Evolutionary conservation across 2,888 invertebrate genomes (phyloP).

Genomic region (Kryphioiulus occultus): DNA sequence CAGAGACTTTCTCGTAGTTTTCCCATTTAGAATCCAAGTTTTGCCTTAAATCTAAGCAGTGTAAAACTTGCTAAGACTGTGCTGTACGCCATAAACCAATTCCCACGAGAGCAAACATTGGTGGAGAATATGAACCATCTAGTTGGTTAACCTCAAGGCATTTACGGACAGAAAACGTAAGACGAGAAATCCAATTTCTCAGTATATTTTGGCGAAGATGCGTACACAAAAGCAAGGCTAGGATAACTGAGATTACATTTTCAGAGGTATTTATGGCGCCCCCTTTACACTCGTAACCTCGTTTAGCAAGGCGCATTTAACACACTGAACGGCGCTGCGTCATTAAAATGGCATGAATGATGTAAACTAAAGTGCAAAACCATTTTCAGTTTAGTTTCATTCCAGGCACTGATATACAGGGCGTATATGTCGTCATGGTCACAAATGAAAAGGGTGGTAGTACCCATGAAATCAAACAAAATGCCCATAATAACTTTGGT

Average conservation of each 20-base stretch:
- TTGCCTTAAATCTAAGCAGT: neutral
- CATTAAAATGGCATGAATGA: neutral
- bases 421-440: too few species aligned
- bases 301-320: neutral
- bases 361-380: neutral
- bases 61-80: neutral
- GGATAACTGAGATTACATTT: neutral
- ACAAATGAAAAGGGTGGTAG: too few species aligned
- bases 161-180: neutral
- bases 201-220: neutral
- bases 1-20: neutral
- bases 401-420: too few species aligned
- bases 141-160: neutral
- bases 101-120: neutral
- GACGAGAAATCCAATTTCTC: constrained; percentile 18
- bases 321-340: neutral
- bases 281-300: neutral
- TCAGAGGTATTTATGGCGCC: neutral
- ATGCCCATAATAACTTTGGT: too few species aligned
- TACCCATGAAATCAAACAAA: too few species aligned
- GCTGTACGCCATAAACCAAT: neutral
- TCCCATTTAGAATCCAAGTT: neutral
- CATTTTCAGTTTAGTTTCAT: neutral
- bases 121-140: neutral
- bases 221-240: neutral